Evolutionary conservation across 2,113 vertebrate species (phyloP), one percentile per base, ranked within the genome.

Genomic region (Mormyrus iriodes): DNA sequence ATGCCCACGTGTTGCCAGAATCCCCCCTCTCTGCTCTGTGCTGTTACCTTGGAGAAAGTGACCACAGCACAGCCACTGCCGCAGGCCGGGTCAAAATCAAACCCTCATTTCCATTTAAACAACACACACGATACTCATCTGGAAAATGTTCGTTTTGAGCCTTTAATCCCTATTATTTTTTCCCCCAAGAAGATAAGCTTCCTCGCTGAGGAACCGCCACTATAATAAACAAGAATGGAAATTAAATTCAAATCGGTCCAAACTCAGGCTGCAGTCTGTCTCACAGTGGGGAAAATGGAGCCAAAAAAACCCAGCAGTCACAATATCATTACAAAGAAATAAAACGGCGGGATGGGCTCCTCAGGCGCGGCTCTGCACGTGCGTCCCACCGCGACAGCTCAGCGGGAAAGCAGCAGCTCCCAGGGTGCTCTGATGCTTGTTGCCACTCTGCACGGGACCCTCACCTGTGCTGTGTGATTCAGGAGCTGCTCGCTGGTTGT

Each of bases 401-500:
- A 39, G 31, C 27, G 19, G 27, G 27, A 35, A 73, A 46, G 6
- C 2, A 24, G 17, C 39, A 83, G 39, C 7, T 44, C 42, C 7
- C 82, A 84, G 44, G 44, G 10, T 24, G 79, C 44, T 21, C 10
- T 21, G 17, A 12, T 82, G 31, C 76, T 9, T 17, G 31, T 9
- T 19, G 76, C 19, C 17, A 12, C 82, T 42, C 44, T 48, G 9
- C 1, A 58, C 12, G 35, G 6, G 53, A 6, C 21, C 10, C 79
- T 94, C 96, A 99, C 98, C 97, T 98, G 96, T 49, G 97, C 95
- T 4, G 97, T 97, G 92, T 96, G 98, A 91, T 94, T 95, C 91
- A 97, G 94, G 91, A 99, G 96, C 94, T 98, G 97, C 94, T 98
- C 98, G 49, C 98, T 97, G 0, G 97, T 98, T 91, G 97, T 99